Percentiles rank a stretch among this genome's conserved stretches.
Conservation (phyloP, 1,140 invertebrate genomes). For the Danaus melanippus region DNA sequence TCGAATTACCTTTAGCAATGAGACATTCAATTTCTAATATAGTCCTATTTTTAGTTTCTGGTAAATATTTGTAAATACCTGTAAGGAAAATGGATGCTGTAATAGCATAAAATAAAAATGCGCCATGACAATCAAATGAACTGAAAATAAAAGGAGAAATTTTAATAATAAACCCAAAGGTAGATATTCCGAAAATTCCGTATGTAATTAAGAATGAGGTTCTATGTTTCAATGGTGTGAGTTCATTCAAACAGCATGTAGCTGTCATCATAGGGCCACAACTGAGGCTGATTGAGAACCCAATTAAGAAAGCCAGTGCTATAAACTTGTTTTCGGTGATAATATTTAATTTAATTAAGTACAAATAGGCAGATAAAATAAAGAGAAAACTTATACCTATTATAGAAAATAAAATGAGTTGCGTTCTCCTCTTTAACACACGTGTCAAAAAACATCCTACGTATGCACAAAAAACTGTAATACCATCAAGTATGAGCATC, state of each 20-base stretch:
- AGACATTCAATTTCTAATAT: slow-evolving; percentile 22
- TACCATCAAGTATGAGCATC: slow-evolving; percentile 32
- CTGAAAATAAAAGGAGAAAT: slow-evolving; percentile 21
- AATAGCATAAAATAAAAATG: slow-evolving; percentile 22
- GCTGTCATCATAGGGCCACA: slow-evolving; percentile 21
- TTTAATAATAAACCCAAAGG: slow-evolving; percentile 13
- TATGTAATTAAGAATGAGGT: slow-evolving; percentile 8
- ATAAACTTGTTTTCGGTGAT: slow-evolving; percentile 22
- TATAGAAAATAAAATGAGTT: slow-evolving; percentile 15
- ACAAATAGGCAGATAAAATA: slow-evolving; percentile 28
- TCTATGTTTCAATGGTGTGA: slow-evolving; percentile 18
- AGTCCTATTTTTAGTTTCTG: slow-evolving; percentile 26
- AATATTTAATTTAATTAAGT: slow-evolving; percentile 20
- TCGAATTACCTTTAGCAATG: too few species aligned
- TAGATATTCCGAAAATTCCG: slow-evolving; percentile 4
- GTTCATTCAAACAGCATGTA: slow-evolving; percentile 14
- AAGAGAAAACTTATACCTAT: slow-evolving; percentile 23
- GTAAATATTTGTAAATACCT: slow-evolving; percentile 22
- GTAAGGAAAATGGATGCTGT: slow-evolving; percentile 5
- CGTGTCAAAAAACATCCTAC: slow-evolving; percentile 24
- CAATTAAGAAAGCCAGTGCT: slow-evolving; percentile 18
- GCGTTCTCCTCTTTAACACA: slow-evolving; percentile 20
- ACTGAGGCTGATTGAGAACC: slow-evolving; percentile 21
- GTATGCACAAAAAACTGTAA: slow-evolving; percentile 26
- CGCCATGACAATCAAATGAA: slow-evolving; percentile 14